phyloP scores from a whole-genome alignment of 2,888 invertebrate genomes.

The Limnephilus lunatus region DNA sequence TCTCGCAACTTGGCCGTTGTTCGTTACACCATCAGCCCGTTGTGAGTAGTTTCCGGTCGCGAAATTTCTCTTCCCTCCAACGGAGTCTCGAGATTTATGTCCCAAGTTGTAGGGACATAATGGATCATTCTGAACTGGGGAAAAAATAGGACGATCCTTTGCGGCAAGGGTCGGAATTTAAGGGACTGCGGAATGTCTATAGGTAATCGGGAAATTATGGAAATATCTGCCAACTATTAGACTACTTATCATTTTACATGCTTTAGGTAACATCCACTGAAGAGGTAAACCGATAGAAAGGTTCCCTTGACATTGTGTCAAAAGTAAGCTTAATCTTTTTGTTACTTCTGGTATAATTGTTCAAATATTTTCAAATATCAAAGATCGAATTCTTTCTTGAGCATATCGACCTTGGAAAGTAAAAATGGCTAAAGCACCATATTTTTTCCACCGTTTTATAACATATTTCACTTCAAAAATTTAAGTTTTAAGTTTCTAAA shows the following conservation, averaged over 20 bases:
- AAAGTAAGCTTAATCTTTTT: no score
- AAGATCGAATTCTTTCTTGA: no score
- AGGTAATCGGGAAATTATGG: background rate
- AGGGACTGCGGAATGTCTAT: constrained; percentile 7
- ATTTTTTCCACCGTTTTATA: no score
- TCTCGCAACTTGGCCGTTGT: background rate
- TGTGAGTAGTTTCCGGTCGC: constrained; percentile 25
- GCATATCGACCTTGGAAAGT: no score
- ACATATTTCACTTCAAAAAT: no score
- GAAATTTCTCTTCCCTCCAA: constrained; percentile 2
- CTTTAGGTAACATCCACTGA: background rate
- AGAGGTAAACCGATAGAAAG: no score
- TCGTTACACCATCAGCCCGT: constrained; percentile 9
- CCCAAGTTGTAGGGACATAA: constrained; percentile 4
- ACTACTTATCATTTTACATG: background rate
- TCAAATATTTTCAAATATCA: no score
- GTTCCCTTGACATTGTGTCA: no score
- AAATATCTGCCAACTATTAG: background rate
- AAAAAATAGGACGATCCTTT: background rate
- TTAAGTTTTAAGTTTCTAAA: no score
- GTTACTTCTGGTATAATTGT: no score
- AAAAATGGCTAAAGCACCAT: no score
- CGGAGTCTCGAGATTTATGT: background rate
- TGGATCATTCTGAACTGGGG: background rate
- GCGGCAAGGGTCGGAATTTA: background rate